Evolutionary conservation across 2,888 invertebrate genomes (phyloP), one percentile per base, ranked within the genome.

Genomic region (Tipula lateralis): DNA sequence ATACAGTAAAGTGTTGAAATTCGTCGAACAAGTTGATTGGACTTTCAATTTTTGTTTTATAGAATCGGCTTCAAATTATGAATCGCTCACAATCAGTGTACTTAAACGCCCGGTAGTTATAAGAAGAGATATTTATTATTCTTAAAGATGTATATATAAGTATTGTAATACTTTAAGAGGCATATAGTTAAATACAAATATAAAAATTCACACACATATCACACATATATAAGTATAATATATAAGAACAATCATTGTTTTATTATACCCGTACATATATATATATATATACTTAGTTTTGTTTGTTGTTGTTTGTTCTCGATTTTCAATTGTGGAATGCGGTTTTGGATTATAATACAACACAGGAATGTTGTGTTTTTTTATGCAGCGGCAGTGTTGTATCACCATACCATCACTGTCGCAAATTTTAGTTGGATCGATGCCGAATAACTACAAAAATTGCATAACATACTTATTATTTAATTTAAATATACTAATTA

Each of bases 221-320:
- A 66, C 66, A 66, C 66, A 44, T 12, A 66, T 24, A 24, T 66
- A 6, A 9, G 12, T 24, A 66, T 16, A 50, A 16, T 19, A 50
- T 50, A 50, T 66, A 66, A 66, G 66, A 66, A 66, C 66, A 24
- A 66, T 66, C 66, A 66, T 66, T 66, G 66, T 66, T 66, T 66
- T 66, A 66, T n/a, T n/a, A n/a, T n/a, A n/a, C n/a, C n/a, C n/a
- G n/a, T n/a, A n/a, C n/a, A n/a, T n/a, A n/a, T n/a, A n/a, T 66
- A 66, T 9, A 12, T 66, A 66, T 66, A 7, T 16, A 44, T 66
- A 66, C 16, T 5, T 66, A 66, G 24, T 66, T 66, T 66, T 66
- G 24, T 66, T 66, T 66, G 66, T 66, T 66, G 66, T 66, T 66
- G 9, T 66, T 66, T 66, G 66, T 66, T 66, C 66, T 66, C 66